phyloP scores from a whole-genome alignment of 64 coral and sea anemone species.

The Pocillopora damicornis region DNA sequence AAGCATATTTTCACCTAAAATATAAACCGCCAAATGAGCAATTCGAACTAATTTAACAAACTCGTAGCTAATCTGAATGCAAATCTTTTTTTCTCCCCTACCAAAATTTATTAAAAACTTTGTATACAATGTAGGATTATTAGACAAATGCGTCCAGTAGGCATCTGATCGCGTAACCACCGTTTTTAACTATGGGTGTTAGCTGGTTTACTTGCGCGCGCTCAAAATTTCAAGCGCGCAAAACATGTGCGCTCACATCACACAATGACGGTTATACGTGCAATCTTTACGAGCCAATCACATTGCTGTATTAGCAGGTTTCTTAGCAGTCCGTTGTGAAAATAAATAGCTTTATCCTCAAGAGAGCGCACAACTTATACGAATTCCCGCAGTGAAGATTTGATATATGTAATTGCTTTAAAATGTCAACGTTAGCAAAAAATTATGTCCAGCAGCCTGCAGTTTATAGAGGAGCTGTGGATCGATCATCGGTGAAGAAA shows the following conservation, averaged over 20 bases:
- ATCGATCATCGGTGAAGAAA: slow-evolving; percentile 35
- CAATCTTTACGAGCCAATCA: slow-evolving; percentile 62
- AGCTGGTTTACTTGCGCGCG: slow-evolving; percentile 28
- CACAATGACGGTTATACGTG: slow-evolving; percentile 83
- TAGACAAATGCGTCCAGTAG: not conserved
- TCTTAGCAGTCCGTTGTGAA: slow-evolving; percentile 33
- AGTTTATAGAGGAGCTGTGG: slow-evolving; percentile 41
- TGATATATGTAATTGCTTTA: not conserved
- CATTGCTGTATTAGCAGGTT: slow-evolving; percentile 60
- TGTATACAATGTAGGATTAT: too few relatives aligned
- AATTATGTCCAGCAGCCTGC: slow-evolving; percentile 58
- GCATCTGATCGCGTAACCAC: not conserved
- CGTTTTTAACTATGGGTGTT: slow-evolving; percentile 11
- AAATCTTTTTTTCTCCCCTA: too few relatives aligned
- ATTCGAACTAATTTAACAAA: too few relatives aligned
- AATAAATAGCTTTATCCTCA: slow-evolving; percentile 27
- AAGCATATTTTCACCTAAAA: too few relatives aligned
- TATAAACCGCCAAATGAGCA: too few relatives aligned
- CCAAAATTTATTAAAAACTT: too few relatives aligned
- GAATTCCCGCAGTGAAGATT: not conserved
- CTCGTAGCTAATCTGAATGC: too few relatives aligned
- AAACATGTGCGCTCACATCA: slow-evolving; percentile 72
- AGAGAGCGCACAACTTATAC: slow-evolving; percentile 9
- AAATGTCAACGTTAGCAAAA: slow-evolving; percentile 72
- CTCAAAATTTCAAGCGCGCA: slow-evolving; percentile 49